A percentile compares a stretch with the other conserved stretches of the same genome.
These are phyloP conservation scores for Drosophila antonietae DNA, from an alignment of 2,888 invertebrate genomes.

Conservation along the genomic window DNA sequence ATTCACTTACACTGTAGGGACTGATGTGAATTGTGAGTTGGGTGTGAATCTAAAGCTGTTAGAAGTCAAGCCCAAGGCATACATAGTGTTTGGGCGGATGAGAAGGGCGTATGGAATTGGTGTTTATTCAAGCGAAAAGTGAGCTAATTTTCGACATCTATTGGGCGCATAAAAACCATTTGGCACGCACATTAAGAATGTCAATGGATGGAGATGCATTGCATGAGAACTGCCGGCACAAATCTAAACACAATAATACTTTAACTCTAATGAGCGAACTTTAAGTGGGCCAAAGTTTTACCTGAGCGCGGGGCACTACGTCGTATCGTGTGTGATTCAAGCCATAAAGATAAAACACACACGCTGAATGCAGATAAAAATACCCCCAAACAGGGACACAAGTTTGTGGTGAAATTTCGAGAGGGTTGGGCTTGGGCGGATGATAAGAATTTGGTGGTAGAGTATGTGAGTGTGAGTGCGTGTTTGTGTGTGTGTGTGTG, in stretches of 20 bases:
- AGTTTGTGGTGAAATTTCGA: slow-evolving; percentile 29
- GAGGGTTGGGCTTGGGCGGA: not conserved
- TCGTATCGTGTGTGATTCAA: slow-evolving; percentile 59
- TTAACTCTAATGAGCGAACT: slow-evolving; percentile 70
- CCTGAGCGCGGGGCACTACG: slow-evolving; percentile 44
- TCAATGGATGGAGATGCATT: slow-evolving; percentile 29
- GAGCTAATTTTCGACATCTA: slow-evolving; percentile 71
- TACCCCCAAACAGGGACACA: slow-evolving; percentile 48
- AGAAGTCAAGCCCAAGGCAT: slow-evolving; percentile 50
- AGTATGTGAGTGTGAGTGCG: not conserved
- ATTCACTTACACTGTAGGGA: slow-evolving; percentile 70
- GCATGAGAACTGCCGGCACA: slow-evolving; percentile 30
- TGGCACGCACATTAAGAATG: slow-evolving; percentile 52
- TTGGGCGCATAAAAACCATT: slow-evolving; percentile 52
- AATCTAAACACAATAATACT: slow-evolving; percentile 49
- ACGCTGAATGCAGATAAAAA: slow-evolving; percentile 55
- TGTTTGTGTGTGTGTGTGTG: slow-evolving; percentile 8
- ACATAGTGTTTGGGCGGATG: not conserved
- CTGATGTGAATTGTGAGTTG: slow-evolving; percentile 42
- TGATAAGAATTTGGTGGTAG: slow-evolving; percentile 33
- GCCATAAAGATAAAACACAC: slow-evolving; percentile 72
- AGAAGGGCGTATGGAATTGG: not conserved
- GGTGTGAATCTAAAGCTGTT: slow-evolving; percentile 56
- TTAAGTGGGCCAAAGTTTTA: slow-evolving; percentile 61
- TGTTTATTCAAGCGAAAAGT: slow-evolving; percentile 50